These are phyloP conservation scores for Babyrousa celebensis DNA, from an alignment of 2,797 vertebrate genomes.

Conservation along the genomic window DNA sequence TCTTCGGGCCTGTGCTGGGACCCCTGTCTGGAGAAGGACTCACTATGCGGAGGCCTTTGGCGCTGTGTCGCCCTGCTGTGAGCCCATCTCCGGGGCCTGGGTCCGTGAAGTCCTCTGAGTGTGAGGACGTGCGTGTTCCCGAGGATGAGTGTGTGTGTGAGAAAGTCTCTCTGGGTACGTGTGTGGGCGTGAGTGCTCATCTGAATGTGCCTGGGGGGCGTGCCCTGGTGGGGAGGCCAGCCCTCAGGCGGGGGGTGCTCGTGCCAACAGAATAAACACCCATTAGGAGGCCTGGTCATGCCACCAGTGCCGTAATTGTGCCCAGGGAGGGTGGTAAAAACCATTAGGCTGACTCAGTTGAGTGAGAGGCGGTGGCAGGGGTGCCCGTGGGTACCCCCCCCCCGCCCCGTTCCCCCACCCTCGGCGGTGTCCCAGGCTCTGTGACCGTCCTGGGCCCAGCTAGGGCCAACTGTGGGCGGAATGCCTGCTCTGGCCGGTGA, in stretches of 20 bases:
- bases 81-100: not conserved
- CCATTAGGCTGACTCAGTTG: slow-evolving; percentile 88
- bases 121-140: not conserved
- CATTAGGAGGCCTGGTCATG: slow-evolving; percentile 80
- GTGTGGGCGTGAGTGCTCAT: slow-evolving; percentile 74
- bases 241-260: slow-evolving; percentile 79
- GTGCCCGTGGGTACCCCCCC: not conserved
- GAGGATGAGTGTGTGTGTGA: slow-evolving; percentile 65
- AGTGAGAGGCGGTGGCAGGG: slow-evolving; percentile 82
- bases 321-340: slow-evolving; percentile 86
- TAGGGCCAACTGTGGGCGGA: not conserved
- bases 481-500: not conserved
- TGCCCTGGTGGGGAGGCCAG: slow-evolving; percentile 78
- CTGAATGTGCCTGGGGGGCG: slow-evolving; percentile 70
- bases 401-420: not conserved
- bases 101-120: slow-evolving; percentile 17
- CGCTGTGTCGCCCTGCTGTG: not conserved
- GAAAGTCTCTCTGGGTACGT: slow-evolving; percentile 68
- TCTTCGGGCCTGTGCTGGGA: not conserved
- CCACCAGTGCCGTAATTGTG: slow-evolving; percentile 83
- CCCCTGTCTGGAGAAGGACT: not conserved
- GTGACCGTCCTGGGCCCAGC: not conserved
- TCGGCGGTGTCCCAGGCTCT: slow-evolving; percentile 60
- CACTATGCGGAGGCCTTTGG: not conserved
- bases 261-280: slow-evolving; percentile 89